phyloP scores from a whole-genome alignment of 1,140 invertebrate species.

The Aphis craccivora region DNA sequence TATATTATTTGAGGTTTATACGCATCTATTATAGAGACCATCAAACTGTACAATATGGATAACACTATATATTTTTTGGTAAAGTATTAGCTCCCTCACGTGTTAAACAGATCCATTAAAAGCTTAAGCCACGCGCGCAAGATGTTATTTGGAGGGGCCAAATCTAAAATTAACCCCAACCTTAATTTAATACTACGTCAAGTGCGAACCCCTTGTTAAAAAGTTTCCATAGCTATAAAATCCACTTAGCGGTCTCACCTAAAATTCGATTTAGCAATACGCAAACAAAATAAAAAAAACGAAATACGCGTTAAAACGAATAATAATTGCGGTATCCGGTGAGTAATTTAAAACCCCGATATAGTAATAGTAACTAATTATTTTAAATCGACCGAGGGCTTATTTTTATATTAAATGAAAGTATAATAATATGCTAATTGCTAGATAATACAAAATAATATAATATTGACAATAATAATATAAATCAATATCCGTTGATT shows the following conservation, averaged over 20 bases:
- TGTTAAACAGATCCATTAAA: constrained; percentile 51
- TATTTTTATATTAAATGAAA: not conserved
- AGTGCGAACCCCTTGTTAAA: constrained; percentile 24
- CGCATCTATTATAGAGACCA: not conserved
- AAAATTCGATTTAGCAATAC: constrained; percentile 8
- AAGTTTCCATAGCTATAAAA: constrained; percentile 33
- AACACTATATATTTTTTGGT: not conserved
- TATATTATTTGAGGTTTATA: not conserved
- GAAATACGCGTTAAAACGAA: not conserved
- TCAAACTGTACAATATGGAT: not conserved
- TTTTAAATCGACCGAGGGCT: not conserved
- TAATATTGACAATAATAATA: not conserved
- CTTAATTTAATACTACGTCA: constrained; percentile 26
- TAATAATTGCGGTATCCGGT: not conserved
- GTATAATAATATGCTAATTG: no score
- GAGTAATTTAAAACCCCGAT: not conserved
- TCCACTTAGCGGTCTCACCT: constrained; percentile 30
- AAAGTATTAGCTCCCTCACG: constrained; percentile 37
- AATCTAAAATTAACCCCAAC: constrained; percentile 41
- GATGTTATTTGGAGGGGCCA: not conserved
- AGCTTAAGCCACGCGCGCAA: constrained; percentile 25
- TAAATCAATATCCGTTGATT: not conserved
- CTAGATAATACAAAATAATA: no score
- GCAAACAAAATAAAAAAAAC: not conserved
- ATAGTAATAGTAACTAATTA: not conserved